Percentiles rank a stretch among this genome's conserved stretches.
Conservation (phyloP, 2,797 vertebrate genomes). For the Sebastes iracundus region DNA sequence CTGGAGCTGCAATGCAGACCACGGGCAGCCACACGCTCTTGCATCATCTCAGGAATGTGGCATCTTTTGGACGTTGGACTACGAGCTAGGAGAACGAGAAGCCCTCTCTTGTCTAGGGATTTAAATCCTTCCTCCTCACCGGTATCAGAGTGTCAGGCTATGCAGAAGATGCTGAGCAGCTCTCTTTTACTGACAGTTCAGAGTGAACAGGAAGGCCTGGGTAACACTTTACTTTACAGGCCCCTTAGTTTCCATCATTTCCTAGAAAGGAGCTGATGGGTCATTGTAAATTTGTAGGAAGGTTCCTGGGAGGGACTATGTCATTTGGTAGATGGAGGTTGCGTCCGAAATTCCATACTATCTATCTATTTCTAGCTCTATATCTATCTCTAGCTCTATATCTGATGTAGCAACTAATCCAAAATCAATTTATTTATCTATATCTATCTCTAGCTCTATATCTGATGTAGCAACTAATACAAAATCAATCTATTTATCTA, state of each 20-base stretch:
- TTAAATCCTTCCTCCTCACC: not conserved
- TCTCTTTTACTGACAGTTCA: not conserved
- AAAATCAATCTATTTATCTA: no score
- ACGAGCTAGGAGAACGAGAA: not conserved
- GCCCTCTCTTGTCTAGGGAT: not conserved
- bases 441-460: no score
- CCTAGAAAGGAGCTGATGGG: not conserved
- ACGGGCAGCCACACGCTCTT: conserved; percentile 46
- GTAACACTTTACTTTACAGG: not conserved
- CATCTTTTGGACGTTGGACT: conserved; percentile 28
- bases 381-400: no score
- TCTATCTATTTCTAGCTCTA: not conserved
- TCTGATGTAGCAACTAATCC: no score
- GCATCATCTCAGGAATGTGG: conserved; percentile 54
- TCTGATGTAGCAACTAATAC: no score
- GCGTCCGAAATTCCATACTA: not conserved
- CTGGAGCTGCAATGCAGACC: conserved; percentile 79
- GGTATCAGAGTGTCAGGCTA: not conserved
- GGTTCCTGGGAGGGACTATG: not conserved
- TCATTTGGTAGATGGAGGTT: not conserved
- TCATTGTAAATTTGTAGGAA: not conserved
- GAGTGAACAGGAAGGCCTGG: not conserved
- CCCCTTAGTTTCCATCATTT: not conserved
- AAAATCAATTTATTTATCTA: no score
- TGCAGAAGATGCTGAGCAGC: conserved; percentile 15